These are phyloP conservation scores for Falco peregrinus DNA, from an alignment of 2,797 vertebrate species.

Conservation along the genomic window DNA sequence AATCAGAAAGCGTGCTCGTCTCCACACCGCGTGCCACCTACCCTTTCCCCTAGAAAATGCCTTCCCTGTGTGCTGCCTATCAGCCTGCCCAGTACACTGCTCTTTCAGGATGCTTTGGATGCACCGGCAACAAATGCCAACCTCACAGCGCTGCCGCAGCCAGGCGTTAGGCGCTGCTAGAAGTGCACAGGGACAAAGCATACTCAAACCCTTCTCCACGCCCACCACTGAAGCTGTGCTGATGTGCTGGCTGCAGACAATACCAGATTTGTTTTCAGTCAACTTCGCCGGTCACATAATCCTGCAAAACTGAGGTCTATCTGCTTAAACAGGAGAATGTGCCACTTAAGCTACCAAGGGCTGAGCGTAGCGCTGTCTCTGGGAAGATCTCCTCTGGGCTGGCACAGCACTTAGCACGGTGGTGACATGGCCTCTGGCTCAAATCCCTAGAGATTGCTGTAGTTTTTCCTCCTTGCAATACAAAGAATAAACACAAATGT, in stretches of 20 bases:
- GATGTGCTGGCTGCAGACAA: neutral
- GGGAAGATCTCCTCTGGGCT: neutral
- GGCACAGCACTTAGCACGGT: neutral
- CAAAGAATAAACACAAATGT: neutral
- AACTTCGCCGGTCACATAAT: neutral
- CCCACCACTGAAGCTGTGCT: neutral
- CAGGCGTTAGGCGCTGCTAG: neutral
- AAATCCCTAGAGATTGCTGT: neutral
- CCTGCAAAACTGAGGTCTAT: neutral
- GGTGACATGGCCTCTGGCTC: neutral
- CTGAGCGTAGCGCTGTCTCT: neutral
- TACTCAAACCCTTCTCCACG: neutral
- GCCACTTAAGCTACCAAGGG: neutral
- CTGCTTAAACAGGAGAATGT: neutral
- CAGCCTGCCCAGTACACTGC: neutral
- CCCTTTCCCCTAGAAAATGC: neutral
- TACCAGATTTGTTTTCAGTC: neutral
- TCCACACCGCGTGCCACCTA: fast-evolving
- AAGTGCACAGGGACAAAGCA: neutral
- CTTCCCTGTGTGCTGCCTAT: neutral
- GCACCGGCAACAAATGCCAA: neutral
- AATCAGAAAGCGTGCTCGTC: neutral
- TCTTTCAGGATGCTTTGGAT: neutral
- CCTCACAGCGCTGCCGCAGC: neutral
- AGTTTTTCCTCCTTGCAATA: neutral